Evolutionary conservation across 2,888 invertebrate species (phyloP), one percentile per base, ranked within the genome.

Genomic region (Kuschelorhynchus macadamiae): DNA sequence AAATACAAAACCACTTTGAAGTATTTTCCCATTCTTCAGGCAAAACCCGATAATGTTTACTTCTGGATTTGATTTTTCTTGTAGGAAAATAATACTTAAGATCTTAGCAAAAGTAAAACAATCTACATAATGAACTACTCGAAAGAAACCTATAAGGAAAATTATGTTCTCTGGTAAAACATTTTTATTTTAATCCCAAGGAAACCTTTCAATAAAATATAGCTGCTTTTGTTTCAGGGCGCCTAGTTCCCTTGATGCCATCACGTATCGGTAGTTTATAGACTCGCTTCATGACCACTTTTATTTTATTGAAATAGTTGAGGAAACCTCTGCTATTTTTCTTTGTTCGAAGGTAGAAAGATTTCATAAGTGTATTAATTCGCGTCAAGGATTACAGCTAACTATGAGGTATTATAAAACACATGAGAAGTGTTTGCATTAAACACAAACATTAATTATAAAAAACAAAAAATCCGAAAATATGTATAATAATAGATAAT

Each of bases 171-270:
- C 30, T 30, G 5, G 30, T 44, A 42, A 52, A 65, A 61, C 61
- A 55, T 61, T 61, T 67, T 67, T 67, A 67, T 67, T 61, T 53
- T 55, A 42, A 55, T 59, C 52, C 25, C 46, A 44, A 33, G 25
- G 30, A 53, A 50, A 56, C 49, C 50, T 67, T 39, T 50, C 57
- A 61, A 67, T 67, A 62, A 67, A 67, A 67, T 62, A 61, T 62
- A 55, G 30, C 56, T 30, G 32, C 55, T 55, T 49, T 57, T 63
- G 62, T 63, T 59, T 50, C 20, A n/a, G 53, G 44, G 47, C 16
- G 21, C 3, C 30, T 25, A 14, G 39, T 52, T 57, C 59, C 46
- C 56, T 49, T 49, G 50, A 32, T 42, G 61, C 49, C 50, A 44
- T 60, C 44, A 60, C 55, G 52, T 47, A 64, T 16, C 42, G 11